Evolutionary conservation across 1,140 invertebrate genomes (phyloP).

Genomic region (Ceratosolen solmsi): DNA sequence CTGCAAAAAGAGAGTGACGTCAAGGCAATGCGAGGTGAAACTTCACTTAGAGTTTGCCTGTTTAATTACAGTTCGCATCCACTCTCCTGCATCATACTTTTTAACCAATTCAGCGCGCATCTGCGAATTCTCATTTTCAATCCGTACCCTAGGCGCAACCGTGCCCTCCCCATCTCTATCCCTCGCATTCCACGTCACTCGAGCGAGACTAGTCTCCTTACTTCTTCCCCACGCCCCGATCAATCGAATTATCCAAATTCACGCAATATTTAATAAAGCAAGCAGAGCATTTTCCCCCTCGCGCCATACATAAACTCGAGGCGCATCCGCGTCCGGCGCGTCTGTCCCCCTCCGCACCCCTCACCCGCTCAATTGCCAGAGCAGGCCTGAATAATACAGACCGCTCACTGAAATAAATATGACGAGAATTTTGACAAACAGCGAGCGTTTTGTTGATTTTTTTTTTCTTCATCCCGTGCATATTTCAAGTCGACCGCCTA

Average conservation of each 20-base stretch:
- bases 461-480: slow-evolving; percentile 24
- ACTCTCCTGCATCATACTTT: neutral
- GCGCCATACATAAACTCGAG: neutral
- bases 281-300: slow-evolving; percentile 8
- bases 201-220: slow-evolving; percentile 1
- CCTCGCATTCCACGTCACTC: neutral
- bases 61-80: slow-evolving; percentile 7
- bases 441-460: neutral
- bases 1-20: neutral
- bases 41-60: neutral
- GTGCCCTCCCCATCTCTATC: neutral
- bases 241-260: slow-evolving; percentile 44
- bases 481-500: slow-evolving; percentile 21
- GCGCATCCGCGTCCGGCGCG: neutral
- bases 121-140: slow-evolving; percentile 21
- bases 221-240: neutral
- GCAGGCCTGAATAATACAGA: slow-evolving; percentile 41
- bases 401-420: slow-evolving; percentile 48
- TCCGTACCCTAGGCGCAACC: neutral
- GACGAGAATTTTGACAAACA: slow-evolving; percentile 48
- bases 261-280: slow-evolving; percentile 43
- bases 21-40: neutral
- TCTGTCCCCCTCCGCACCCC: neutral
- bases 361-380: no score
- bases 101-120: slow-evolving; percentile 2